phyloP scores from a whole-genome alignment of 2,113 vertebrate genomes.

The Bos indicus region DNA sequence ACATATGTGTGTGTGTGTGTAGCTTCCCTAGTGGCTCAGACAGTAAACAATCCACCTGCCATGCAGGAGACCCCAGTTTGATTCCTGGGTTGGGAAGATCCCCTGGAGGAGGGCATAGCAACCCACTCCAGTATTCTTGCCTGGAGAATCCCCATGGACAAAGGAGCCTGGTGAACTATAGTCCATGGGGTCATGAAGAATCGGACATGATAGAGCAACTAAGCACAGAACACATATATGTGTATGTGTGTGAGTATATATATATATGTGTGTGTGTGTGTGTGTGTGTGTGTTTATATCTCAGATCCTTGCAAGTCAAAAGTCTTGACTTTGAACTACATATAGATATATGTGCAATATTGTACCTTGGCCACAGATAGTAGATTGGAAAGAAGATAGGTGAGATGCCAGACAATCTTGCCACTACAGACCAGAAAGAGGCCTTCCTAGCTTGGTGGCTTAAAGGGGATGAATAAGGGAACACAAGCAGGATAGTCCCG shows the following conservation, averaged over 20 bases:
- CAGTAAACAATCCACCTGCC: neutral
- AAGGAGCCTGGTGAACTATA: fast-evolving
- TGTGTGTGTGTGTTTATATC: neutral
- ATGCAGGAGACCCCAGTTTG: neutral
- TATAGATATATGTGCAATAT: neutral
- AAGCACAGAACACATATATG: neutral
- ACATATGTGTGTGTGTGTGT: neutral
- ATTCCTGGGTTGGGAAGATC: neutral
- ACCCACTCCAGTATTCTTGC: neutral
- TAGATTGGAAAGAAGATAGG: neutral
- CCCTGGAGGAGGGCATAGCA: neutral
- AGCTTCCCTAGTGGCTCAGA: neutral
- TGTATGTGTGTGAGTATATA: neutral
- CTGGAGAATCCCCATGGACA: neutral
- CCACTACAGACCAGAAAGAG: neutral
- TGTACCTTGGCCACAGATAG: neutral
- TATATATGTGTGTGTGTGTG: fast-evolving
- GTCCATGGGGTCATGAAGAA: neutral
- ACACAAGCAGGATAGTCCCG: neutral
- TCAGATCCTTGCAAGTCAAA: neutral
- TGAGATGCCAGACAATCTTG: neutral
- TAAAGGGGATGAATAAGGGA: neutral
- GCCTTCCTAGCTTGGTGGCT: neutral
- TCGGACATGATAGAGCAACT: neutral
- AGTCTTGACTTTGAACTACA: neutral